Conservation (phyloP, 2,113 vertebrate species). For the Promerops cafer region DNA sequence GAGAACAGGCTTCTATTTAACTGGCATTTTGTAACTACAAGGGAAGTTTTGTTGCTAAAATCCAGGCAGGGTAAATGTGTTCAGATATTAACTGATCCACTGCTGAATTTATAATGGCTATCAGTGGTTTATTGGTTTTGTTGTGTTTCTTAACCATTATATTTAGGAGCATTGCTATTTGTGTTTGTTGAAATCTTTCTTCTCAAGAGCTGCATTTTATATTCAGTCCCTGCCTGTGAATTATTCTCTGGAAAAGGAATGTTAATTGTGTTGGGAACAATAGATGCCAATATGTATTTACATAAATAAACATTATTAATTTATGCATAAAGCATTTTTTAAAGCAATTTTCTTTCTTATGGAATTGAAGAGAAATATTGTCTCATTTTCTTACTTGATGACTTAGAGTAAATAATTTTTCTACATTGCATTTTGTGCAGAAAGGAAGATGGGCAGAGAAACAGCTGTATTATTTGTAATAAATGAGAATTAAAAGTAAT, state of each 20-base stretch:
- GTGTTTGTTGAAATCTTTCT: neutral
- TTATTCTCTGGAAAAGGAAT: neutral
- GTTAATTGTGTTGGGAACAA: neutral
- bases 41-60: neutral
- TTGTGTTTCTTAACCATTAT: neutral
- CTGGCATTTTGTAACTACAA: neutral
- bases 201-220: neutral
- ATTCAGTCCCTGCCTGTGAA: neutral
- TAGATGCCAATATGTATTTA: neutral
- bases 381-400: neutral
- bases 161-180: neutral
- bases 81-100: neutral
- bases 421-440: neutral
- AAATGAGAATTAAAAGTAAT: slow-evolving; percentile 20
- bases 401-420: neutral
- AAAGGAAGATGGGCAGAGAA: neutral
- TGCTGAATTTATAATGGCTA: neutral
- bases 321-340: neutral
- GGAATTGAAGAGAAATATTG: neutral
- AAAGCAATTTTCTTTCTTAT: neutral
- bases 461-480: neutral
- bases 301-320: neutral
- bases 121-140: neutral
- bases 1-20: neutral
- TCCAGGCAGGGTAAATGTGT: neutral